Percentiles rank a stretch among this genome's conserved stretches.
These are phyloP conservation scores for Actenoides lindsayi DNA, from an alignment of 2,113 vertebrate species.

Conservation along the genomic window DNA sequence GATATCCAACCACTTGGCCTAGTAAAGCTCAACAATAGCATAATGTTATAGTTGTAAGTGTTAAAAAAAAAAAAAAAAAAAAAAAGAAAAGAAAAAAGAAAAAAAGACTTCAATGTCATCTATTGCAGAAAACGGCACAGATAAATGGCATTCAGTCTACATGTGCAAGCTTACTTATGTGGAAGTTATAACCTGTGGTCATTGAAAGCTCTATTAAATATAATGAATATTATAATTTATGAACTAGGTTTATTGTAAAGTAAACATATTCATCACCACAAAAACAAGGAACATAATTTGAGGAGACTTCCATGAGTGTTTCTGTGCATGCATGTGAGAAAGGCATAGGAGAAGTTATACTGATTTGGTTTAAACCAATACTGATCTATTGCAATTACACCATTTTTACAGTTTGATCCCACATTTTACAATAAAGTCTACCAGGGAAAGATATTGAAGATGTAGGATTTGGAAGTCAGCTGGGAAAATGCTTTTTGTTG, in stretches of 20 bases:
- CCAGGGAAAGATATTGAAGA: background rate
- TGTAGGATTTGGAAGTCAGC: background rate
- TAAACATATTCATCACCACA: background rate
- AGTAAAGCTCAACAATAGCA: background rate
- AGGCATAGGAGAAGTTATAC: background rate
- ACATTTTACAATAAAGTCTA: background rate
- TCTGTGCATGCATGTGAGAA: accelerated
- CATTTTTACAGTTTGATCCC: background rate
- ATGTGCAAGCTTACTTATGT: background rate
- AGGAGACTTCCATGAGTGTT: background rate
- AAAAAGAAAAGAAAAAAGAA: background rate
- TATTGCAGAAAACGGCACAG: background rate
- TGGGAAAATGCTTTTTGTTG: background rate
- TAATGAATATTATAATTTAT: background rate
- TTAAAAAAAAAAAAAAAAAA: background rate
- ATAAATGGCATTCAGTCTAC: background rate
- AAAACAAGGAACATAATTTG: background rate
- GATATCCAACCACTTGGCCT: background rate
- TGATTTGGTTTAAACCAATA: background rate
- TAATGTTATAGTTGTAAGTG: background rate
- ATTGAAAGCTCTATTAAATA: background rate
- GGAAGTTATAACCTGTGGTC: background rate
- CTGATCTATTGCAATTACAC: background rate
- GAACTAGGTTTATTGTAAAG: background rate
- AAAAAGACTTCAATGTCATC: background rate